Evolutionary conservation across 2,888 invertebrate genomes (phyloP).

Genomic region (Phortica magna): DNA sequence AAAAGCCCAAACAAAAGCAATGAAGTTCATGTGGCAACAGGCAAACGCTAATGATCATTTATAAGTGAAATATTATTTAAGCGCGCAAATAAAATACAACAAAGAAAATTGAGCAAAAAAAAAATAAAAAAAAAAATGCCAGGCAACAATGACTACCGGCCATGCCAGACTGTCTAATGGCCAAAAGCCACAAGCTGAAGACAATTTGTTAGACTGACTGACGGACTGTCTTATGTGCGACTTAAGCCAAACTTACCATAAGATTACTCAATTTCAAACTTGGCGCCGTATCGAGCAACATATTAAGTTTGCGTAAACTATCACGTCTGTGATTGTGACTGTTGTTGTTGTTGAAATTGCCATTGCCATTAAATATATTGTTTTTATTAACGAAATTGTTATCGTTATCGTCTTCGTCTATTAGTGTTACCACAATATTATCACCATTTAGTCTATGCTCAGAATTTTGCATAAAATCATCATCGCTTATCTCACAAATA

Average conservation of each 20-base stretch:
- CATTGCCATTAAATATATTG: constrained; percentile 62
- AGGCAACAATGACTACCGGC: constrained; percentile 6
- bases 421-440: constrained; percentile 21
- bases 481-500: constrained; percentile 66
- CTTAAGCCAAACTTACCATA: constrained; percentile 74
- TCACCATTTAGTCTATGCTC: constrained; percentile 37
- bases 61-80: constrained; percentile 20
- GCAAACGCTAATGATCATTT: constrained; percentile 45
- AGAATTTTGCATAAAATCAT: constrained; percentile 51
- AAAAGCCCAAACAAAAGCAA: constrained; percentile 45
- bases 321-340: constrained; percentile 44
- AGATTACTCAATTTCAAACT: constrained; percentile 78
- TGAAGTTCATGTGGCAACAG: constrained; percentile 63
- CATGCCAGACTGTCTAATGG: not conserved
- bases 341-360: constrained; percentile 43
- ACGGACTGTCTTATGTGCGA: not conserved
- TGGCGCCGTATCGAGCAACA: constrained; percentile 75
- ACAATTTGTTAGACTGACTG: not conserved
- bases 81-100: constrained; percentile 6
- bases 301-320: constrained; percentile 58
- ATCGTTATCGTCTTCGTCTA: constrained; percentile 34
- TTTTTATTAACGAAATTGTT: constrained; percentile 23
- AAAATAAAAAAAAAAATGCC: not conserved
- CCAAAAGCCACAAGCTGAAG: not conserved
- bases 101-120: not conserved